Conservation (phyloP, 2,888 invertebrate species). For the Smittia aterrima region DNA sequence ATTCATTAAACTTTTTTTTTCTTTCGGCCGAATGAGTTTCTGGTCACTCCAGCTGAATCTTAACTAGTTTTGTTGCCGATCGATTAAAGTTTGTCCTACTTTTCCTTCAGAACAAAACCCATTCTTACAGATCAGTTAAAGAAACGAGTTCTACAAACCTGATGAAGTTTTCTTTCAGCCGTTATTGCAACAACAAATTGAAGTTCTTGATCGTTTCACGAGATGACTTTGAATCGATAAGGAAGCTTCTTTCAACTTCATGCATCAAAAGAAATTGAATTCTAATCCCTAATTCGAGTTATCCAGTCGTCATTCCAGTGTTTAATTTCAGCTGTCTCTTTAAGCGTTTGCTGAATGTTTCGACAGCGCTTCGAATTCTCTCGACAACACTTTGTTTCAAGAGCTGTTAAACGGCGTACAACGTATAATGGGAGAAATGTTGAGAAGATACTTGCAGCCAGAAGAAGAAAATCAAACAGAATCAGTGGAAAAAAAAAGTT, state of each 20-base stretch:
- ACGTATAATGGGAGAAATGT: slow-evolving; percentile 2
- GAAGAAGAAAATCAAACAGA: slow-evolving; percentile 2
- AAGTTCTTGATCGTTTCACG: too few species aligned
- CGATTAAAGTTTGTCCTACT: neutral
- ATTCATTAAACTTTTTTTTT: neutral
- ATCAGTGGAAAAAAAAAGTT: neutral
- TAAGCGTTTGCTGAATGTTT: slow-evolving; percentile 1
- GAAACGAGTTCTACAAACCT: neutral
- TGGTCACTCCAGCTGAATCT: neutral
- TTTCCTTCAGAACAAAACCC: neutral
- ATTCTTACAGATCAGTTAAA: neutral
- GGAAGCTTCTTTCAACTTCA: too few species aligned
- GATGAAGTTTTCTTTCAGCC: too few species aligned
- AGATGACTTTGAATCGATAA: too few species aligned
- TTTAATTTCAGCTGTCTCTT: neutral
- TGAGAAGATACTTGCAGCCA: neutral
- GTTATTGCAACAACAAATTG: too few species aligned
- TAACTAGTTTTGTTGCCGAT: neutral
- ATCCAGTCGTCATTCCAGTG: too few species aligned
- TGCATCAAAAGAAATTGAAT: too few species aligned
- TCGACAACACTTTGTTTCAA: slow-evolving; percentile 12
- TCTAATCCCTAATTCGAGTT: too few species aligned
- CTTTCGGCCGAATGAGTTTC: neutral
- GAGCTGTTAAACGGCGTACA: neutral
- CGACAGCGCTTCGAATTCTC: neutral